Evolutionary conservation across 1,140 invertebrate genomes (phyloP).

Genomic region (Parapsyche elsis): DNA sequence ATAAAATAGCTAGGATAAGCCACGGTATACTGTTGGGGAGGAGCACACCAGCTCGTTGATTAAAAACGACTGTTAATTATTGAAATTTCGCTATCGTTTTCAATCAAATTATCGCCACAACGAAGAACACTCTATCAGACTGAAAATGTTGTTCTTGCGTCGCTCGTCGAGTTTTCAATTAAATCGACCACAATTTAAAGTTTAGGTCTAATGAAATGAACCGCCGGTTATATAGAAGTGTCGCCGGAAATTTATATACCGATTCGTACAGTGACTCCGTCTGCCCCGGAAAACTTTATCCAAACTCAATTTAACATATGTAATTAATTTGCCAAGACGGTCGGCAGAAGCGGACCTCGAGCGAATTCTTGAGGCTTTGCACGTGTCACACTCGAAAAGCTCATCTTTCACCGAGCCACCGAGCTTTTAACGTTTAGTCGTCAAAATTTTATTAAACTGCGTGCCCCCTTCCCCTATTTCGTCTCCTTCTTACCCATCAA

Average conservation of each 20-base stretch:
- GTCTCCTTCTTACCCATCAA: too few relatives aligned
- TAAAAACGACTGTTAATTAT: too few relatives aligned
- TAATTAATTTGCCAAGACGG: constrained; percentile 3
- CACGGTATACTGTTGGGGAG: not conserved
- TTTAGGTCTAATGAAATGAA: too few relatives aligned
- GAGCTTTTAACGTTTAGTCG: not conserved
- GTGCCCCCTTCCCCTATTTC: not conserved
- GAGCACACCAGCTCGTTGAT: too few relatives aligned
- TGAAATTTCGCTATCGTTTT: too few relatives aligned
- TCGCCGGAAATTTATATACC: too few relatives aligned
- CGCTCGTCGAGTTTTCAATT: not conserved
- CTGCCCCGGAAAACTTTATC: constrained; percentile 3
- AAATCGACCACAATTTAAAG: not conserved
- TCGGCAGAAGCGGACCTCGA: not conserved
- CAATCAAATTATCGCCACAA: too few relatives aligned
- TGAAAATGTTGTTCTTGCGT: too few relatives aligned
- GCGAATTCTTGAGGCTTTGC: not conserved
- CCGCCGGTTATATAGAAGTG: too few relatives aligned
- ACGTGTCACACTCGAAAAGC: not conserved
- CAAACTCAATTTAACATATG: constrained; percentile 21
- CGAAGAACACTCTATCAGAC: too few relatives aligned
- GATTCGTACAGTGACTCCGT: too few relatives aligned
- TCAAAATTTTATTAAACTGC: constrained; percentile 27
- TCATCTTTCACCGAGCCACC: too few relatives aligned
- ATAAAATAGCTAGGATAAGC: not conserved